phyloP scores from a whole-genome alignment of 2,797 vertebrate species.

The Notoglanidium macrostoma region DNA sequence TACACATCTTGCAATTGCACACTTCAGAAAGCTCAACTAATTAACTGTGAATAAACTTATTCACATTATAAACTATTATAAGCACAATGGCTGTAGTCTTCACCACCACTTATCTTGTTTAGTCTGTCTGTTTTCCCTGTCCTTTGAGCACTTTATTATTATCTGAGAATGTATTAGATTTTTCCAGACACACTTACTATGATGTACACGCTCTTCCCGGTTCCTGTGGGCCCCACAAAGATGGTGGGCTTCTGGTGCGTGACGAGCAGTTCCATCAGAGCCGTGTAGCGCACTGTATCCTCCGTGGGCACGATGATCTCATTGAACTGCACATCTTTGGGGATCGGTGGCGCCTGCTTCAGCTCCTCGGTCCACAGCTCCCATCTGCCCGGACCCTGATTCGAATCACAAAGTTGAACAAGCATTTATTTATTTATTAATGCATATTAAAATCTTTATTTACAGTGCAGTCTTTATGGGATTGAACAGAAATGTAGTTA shows the following conservation, averaged over 20 bases:
- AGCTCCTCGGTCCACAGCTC: slow-evolving; percentile 84
- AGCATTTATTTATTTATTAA: background rate
- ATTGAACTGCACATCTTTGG: slow-evolving; percentile 82
- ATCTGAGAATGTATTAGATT: background rate
- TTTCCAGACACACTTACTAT: slow-evolving; percentile 76
- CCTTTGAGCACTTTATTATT: background rate
- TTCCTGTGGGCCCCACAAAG: slow-evolving; percentile 90
- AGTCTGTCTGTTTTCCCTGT: background rate
- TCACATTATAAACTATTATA: background rate
- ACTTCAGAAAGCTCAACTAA: background rate
- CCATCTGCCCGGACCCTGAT: slow-evolving; percentile 85
- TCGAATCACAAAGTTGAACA: background rate
- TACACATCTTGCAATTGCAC: background rate
- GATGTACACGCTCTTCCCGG: slow-evolving; percentile 90
- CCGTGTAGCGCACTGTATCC: slow-evolving; percentile 85
- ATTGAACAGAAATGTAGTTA: background rate
- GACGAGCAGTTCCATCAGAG: slow-evolving; percentile 83
- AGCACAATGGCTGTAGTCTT: background rate
- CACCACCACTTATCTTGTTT: background rate
- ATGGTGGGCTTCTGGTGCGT: slow-evolving; percentile 87
- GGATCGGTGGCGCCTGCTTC: slow-evolving; percentile 72
- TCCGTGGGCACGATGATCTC: slow-evolving; percentile 92
- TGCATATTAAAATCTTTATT: background rate
- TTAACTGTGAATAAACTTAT: background rate
- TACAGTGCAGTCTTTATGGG: background rate